Base-by-base conservation (phyloP, 2,113 vertebrate species). In the Alligator sinensis region DNA sequence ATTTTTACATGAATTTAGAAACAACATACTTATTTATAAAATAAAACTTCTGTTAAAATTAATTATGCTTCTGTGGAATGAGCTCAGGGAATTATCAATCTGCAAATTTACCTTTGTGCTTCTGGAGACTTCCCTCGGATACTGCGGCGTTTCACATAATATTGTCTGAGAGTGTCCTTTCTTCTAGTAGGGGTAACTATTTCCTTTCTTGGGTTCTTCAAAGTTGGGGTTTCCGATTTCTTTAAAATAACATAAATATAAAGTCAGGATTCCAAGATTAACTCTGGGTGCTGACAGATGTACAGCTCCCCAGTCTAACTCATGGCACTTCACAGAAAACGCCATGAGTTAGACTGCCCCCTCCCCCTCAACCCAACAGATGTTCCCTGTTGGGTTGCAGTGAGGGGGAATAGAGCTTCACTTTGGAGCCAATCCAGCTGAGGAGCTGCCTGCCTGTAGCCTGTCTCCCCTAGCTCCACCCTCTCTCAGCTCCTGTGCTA, bases 31-130 rank as follows among this genome's bases (percentile, higher is more conserved):
- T 38, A 80, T 76, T 13, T 76, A 11, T 30, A 91, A 92, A 66
- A 55, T 89, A 92, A 47, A 66, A 92, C 77, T 75, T 86, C 79
- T 68, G 11, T 55, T 4, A 28, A 92, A 93, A 16, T 82, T 68
- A 30, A 54, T 22, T 87, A 82, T 80, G 3, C 15, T 89, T 80
- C 11, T 87, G 0, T 30, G 82, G 38, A 8, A 84, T 54, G 2
- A 91, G 77, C 6, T 4, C 54, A 38, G 57, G 1, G 55, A 76
- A 9, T 28, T 82, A 9, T 24, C 38, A 74, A 2, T 12, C 70
- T 30, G 3, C 27, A 83, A 17, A 87, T 34, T 95, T 96, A 97
- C 97, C 95, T 91, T 87, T 86, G 47, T 77, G 38, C 3, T 85
- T 96, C 95, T 84, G 81, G 21, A 86, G 80, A 76, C 58, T 18